Base-by-base conservation (phyloP, 2,113 vertebrate species). In the Tachuris rubrigastra region DNA sequence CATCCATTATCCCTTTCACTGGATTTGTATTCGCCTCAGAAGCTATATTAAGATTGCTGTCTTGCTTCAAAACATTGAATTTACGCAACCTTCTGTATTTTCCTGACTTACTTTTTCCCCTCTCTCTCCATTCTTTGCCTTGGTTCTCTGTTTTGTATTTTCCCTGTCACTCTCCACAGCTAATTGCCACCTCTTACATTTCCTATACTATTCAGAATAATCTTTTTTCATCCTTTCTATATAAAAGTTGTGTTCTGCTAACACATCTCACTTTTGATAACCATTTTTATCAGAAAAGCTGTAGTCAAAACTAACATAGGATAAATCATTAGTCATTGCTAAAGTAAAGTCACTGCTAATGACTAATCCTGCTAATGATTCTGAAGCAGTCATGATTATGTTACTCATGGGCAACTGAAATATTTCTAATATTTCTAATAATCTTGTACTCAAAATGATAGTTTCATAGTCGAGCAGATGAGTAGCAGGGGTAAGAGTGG, bases 31-130 rank as follows among this genome's bases (percentile, higher is more conserved):
- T 87, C 1, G 35, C 71, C 93, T 79, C 49, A 85, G 66, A 85
- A 89, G 23, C 19, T 89, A 69, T 94, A n/a, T 96, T 82, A 56
- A 83, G 89, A 69, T 88, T 37, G 9, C 9, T 69, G 14, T 91
- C 22, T 23, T 66, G 27, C 46, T 55, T 93, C 33, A 95, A 93
- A 92, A 71, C 42, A 72, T 41, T 52, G 5, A 55, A 41, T 74
- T 86, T 75, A 33, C 30, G 25, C 9, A 74, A 5, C 8, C 10
- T 90, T 62, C 25, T 46, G 5, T 58, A 28, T 66, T 58, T 89
- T 44, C 9, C 52, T 66, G 33, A 52, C 4, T 72, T 55, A 24
- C 2, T 94, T 81, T 85, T 96, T 35, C 14, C 15, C 5, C 5
- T 22, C 24, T 71, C 12, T 75, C 49, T 73, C 23, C 9, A 30